Conservation (phyloP, 2,113 vertebrate genomes). For the Rostratula benghalensis region DNA sequence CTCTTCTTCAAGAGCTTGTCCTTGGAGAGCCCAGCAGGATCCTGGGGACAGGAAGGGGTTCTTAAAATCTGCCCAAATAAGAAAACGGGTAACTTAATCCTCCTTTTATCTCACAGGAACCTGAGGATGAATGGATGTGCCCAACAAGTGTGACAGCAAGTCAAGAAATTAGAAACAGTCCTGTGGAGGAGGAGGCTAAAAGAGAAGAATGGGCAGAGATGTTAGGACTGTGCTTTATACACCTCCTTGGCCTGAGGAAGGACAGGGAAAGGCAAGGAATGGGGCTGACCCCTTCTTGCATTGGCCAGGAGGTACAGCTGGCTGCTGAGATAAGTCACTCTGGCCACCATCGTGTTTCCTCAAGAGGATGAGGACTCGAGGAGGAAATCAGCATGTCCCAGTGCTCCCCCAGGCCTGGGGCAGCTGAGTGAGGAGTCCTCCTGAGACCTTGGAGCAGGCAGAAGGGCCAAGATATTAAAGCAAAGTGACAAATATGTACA, state of each 20-base stretch:
- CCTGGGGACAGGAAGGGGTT: not conserved
- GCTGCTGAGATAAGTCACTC: not conserved
- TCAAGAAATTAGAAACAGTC: constrained; percentile 14
- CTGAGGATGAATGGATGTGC: not conserved
- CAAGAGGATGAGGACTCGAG: not conserved
- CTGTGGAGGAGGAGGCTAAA: not conserved
- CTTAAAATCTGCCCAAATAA: not conserved
- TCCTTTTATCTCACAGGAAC: not conserved
- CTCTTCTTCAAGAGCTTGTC: not conserved
- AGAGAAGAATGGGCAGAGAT: not conserved
- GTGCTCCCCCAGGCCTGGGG: not conserved
- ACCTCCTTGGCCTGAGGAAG: not conserved
- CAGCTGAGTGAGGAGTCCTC: not conserved
- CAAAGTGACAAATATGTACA: not conserved
- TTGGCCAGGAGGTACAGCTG: not conserved
- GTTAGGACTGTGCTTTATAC: not conserved
- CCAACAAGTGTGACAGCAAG: not conserved
- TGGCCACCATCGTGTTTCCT: not conserved
- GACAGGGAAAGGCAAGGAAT: not conserved
- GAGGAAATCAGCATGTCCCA: not conserved
- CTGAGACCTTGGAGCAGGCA: not conserved
- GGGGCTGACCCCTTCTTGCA: fast-evolving
- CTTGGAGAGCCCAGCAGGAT: not conserved
- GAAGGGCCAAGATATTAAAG: not conserved
- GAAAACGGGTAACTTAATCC: constrained; percentile 20